Evolutionary conservation across 1,140 invertebrate genomes (phyloP).

Genomic region (Pseudomyrmex concolor): DNA sequence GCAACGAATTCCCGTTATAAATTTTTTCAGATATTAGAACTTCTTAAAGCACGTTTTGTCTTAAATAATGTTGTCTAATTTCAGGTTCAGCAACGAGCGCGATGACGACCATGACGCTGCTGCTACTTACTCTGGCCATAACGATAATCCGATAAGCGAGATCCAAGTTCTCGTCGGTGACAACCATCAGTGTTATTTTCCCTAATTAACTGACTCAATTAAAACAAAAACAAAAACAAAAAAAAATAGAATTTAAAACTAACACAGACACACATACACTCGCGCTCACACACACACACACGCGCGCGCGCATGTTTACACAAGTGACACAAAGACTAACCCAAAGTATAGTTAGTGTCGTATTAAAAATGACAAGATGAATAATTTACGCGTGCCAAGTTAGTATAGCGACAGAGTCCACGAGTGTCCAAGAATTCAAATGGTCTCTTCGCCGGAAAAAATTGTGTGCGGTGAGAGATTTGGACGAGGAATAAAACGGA

Average conservation of each 20-base stretch:
- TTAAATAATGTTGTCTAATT: slow-evolving; percentile 61
- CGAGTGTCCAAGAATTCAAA: slow-evolving; percentile 41
- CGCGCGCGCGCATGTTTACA: not conserved
- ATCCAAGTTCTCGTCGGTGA: slow-evolving; percentile 39
- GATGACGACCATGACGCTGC: slow-evolving; percentile 65
- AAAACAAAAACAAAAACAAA: slow-evolving; percentile 52
- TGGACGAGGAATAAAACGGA: slow-evolving; percentile 28
- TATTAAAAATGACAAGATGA: slow-evolving; percentile 70
- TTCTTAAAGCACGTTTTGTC: not conserved
- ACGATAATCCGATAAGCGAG: slow-evolving; percentile 79
- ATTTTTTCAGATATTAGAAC: not conserved
- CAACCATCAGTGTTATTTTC: slow-evolving; percentile 26
- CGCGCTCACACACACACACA: slow-evolving; percentile 39
- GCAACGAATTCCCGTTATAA: not conserved
- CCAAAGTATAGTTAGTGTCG: slow-evolving; percentile 76
- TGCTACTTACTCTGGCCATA: slow-evolving; percentile 72
- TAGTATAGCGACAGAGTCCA: slow-evolving; percentile 66
- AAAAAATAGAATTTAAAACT: slow-evolving; percentile 30
- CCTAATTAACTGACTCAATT: slow-evolving; percentile 65
- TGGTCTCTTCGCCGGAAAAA: not conserved
- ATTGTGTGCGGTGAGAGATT: not conserved
- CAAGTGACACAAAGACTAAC: slow-evolving; percentile 76
- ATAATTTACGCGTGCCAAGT: slow-evolving; percentile 79
- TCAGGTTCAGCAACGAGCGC: slow-evolving; percentile 66
- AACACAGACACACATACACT: not conserved